Conservation (phyloP, 2,113 vertebrate species). For the Circaetus cinerascens region DNA sequence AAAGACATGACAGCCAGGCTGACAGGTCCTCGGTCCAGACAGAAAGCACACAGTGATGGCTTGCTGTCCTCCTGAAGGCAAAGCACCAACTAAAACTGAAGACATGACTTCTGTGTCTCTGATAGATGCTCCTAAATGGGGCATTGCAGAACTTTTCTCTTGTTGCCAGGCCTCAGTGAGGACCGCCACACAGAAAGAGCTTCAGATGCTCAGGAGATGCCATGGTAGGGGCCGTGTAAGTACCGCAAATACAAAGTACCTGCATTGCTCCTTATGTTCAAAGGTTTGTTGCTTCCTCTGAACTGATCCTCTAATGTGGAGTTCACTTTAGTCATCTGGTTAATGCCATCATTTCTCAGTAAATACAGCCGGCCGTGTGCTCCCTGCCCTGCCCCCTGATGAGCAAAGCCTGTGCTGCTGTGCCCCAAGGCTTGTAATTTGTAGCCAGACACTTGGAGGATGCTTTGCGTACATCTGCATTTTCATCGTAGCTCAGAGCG, state of each 20-base stretch:
- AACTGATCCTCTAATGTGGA: neutral
- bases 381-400: neutral
- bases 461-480: neutral
- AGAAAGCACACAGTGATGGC: neutral
- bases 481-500: neutral
- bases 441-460: neutral
- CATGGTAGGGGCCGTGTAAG: fast-evolving
- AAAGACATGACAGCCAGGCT: neutral
- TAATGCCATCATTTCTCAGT: neutral
- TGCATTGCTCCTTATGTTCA: neutral
- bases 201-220: neutral
- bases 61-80: neutral
- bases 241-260: neutral
- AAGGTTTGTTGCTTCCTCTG: neutral
- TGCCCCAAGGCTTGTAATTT: neutral
- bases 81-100: neutral
- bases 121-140: neutral
- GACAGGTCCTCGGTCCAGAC: neutral
- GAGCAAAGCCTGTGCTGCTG: neutral
- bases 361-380: fast-evolving
- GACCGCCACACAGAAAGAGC: neutral
- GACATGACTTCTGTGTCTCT: neutral
- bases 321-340: neutral
- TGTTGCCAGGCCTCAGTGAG: fast-evolving
- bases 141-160: neutral